phyloP scores from a whole-genome alignment of 92 coral and sea anemone species.

The Chrysogorgia sp. region DNA sequence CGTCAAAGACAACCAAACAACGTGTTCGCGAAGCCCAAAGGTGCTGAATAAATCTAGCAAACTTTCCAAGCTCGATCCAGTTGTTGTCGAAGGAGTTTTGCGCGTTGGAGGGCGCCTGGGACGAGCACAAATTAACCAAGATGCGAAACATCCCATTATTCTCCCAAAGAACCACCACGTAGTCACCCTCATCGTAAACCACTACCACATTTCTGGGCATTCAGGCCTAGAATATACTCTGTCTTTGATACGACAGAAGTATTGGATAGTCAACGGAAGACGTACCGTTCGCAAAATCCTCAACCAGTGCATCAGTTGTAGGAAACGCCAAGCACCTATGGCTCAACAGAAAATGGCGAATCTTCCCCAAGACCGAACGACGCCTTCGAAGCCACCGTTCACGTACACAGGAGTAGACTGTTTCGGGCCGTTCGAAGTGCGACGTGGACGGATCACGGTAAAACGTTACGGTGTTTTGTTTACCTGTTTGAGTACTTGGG shows the following conservation, averaged over 20 bases:
- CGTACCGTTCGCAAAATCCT: conserved; percentile 35
- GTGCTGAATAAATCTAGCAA: conserved; percentile 40
- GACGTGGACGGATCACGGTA: conserved; percentile 49
- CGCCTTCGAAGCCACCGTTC: conserved; percentile 60
- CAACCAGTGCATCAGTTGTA: conserved; percentile 53
- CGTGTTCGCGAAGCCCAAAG: neutral
- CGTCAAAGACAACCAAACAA: neutral
- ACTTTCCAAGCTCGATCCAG: conserved; percentile 56
- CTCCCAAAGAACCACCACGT: conserved; percentile 53
- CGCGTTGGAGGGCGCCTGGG: conserved; percentile 60
- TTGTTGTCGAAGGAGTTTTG: conserved; percentile 41
- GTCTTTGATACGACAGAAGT: conserved; percentile 51
- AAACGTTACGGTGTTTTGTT: conserved; percentile 63
- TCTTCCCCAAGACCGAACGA: conserved; percentile 51
- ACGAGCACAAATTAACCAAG: conserved; percentile 11
- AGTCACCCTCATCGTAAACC: conserved; percentile 37
- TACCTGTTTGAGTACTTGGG: conserved; percentile 49
- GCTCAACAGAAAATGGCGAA: conserved; percentile 68
- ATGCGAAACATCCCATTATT: conserved; percentile 51
- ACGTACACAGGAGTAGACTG: conserved; percentile 57
- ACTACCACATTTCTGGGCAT: conserved; percentile 53
- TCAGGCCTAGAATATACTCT: conserved; percentile 59
- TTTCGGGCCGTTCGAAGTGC: conserved; percentile 63
- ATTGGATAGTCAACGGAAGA: conserved; percentile 57
- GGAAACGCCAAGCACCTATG: conserved; percentile 54